Percentiles rank a stretch among this genome's conserved stretches.
Evolutionary conservation across 2,113 vertebrate species (phyloP).

Genomic region (Otolemur garnettii): DNA sequence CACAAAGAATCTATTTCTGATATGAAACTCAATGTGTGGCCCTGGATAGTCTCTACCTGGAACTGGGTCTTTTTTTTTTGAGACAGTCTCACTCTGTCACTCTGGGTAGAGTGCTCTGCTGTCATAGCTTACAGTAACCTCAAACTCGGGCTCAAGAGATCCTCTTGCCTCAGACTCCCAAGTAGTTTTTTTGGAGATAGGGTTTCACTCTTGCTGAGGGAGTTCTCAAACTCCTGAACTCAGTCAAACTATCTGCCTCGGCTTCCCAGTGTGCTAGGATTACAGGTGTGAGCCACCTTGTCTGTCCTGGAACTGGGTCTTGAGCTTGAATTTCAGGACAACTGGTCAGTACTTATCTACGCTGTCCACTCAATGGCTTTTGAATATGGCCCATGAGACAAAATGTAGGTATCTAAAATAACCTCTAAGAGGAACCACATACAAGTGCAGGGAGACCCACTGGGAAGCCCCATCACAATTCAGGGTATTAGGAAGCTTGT

Average conservation of each 20-base stretch:
- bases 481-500: neutral
- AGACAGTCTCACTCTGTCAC: too few species aligned
- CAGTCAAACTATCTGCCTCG: too few species aligned
- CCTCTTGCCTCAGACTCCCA: too few species aligned
- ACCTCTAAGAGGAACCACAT: accelerated
- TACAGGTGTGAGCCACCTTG: too few species aligned
- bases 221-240: too few species aligned
- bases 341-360: neutral
- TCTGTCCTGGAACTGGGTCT: neutral
- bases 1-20: neutral
- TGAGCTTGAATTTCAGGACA: neutral
- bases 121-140: too few species aligned
- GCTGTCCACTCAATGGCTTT: neutral
- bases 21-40: accelerated
- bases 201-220: too few species aligned
- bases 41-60: neutral
- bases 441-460: neutral
- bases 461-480: neutral
- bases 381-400: neutral
- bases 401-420: accelerated
- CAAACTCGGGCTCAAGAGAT: too few species aligned
- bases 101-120: too few species aligned
- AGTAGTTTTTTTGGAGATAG: too few species aligned
- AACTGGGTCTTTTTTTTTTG: neutral
- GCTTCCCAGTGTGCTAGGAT: too few species aligned